Conservation (phyloP, 2,797 vertebrate species). For the Pyrocephalus nanus region DNA sequence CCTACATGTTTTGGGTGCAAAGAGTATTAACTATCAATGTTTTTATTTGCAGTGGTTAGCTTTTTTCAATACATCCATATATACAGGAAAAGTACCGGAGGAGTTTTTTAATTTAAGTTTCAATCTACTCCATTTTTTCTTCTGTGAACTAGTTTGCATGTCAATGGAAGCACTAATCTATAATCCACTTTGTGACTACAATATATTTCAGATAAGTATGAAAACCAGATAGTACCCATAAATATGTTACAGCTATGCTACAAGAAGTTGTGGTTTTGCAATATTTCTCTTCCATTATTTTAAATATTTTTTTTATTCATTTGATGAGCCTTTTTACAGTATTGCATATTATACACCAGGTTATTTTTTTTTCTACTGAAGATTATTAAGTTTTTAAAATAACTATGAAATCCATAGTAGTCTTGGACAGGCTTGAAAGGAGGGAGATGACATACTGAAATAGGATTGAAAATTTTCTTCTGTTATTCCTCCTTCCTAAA, state of each 20-base stretch:
- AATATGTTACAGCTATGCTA: neutral
- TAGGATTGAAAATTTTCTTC: neutral
- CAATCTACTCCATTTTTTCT: neutral
- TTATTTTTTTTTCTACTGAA: neutral
- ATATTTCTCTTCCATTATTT: neutral
- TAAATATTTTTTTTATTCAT: neutral
- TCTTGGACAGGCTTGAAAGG: neutral
- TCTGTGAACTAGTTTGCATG: neutral
- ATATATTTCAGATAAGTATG: neutral
- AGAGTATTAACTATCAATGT: neutral
- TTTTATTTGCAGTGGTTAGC: neutral
- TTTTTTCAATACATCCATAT: neutral
- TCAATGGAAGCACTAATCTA: neutral
- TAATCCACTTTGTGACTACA: neutral
- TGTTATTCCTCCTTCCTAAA: neutral
- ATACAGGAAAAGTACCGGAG: neutral
- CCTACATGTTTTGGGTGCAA: neutral
- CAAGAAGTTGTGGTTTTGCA: neutral
- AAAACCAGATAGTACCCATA: neutral
- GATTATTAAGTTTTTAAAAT: neutral
- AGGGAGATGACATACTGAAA: neutral
- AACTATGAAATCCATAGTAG: neutral
- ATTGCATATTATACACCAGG: neutral
- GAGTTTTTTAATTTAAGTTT: neutral
- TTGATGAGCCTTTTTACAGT: neutral